Base-by-base conservation (phyloP, 2,113 vertebrate species). In the Pyrgilauda ruficollis region DNA sequence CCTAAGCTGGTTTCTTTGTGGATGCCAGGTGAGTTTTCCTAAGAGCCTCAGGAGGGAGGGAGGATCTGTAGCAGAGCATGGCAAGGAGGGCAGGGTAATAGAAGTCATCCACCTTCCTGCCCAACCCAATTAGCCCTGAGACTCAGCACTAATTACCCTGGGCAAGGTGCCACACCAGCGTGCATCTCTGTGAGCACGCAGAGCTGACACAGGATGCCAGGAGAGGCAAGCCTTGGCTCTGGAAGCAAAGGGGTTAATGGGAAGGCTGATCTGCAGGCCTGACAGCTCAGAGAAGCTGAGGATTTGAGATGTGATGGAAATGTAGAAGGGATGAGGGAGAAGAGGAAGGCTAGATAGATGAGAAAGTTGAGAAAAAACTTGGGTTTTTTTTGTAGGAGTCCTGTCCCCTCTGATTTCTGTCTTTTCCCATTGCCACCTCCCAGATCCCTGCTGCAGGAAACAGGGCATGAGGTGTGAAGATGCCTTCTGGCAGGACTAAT, bases 41-140 rank as follows among this genome's bases (percentile, higher is more conserved):
- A 46, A 56, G 4, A 59, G 6, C 8, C 15, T 87, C 66, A 73
- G 5, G 11, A 41, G 15, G 5, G 18, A 59, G 2, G 0, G 1
- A 39, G 19, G 26, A 75, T 35, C 35, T 46, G 30, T 39, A 96
- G 9, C 31, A 80, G 22, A 24, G 16, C 23, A 37, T 63, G 44
- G 50, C 26, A 47, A 69, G 31, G 13, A 37, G 61, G 14, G 11
- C 7, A 39, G n/a, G 7, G 9, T 35, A 53, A 30, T 4, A 62
- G 37, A 31, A 82, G 30, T n/a, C 24, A 20, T 44, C 82, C 39
- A 72, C 37, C 7, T 76, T 50, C 24, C 39, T 39, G 53, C 41
- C 9, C 27, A 87, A 46, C 44, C 16, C 37, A 83, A 58, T 72
- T 78, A 84, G 24, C 66, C 19, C 13, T 64, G 61, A 79, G 61